Percentiles rank a stretch among this genome's conserved stretches.
Evolutionary conservation across 2,797 vertebrate species (phyloP).

Genomic region (Jordanella pulchra): DNA sequence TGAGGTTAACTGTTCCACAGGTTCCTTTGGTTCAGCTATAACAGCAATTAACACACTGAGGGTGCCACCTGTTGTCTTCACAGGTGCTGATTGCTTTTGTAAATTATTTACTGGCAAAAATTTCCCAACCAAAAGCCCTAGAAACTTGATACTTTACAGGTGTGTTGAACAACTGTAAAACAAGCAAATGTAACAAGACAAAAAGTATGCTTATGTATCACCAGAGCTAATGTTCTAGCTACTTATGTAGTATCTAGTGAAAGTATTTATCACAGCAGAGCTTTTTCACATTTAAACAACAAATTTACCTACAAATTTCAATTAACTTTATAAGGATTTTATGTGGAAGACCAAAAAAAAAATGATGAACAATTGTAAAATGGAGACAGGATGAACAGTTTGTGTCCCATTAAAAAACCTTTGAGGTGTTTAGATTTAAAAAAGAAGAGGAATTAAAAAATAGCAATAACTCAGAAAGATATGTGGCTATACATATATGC

Average conservation of each 20-base stretch:
- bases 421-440: too few species aligned
- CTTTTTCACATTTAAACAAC: neutral
- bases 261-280: neutral
- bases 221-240: neutral
- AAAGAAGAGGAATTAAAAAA: neutral
- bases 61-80: neutral
- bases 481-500: neutral
- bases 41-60: constrained; percentile 25
- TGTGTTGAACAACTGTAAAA: neutral
- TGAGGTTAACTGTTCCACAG: neutral
- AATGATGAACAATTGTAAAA: neutral
- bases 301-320: neutral
- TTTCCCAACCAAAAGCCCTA: neutral
- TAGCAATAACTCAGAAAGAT: neutral
- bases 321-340: neutral
- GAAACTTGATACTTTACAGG: neutral
- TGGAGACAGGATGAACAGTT: neutral
- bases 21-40: neutral
- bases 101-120: neutral
- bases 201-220: neutral
- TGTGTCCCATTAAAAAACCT: neutral
- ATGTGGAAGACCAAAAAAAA: neutral
- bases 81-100: constrained; percentile 9
- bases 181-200: too few species aligned
- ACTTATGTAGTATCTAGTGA: neutral